Evolutionary conservation across 2,888 invertebrate genomes (phyloP).

Genomic region (Myathropa florea): DNA sequence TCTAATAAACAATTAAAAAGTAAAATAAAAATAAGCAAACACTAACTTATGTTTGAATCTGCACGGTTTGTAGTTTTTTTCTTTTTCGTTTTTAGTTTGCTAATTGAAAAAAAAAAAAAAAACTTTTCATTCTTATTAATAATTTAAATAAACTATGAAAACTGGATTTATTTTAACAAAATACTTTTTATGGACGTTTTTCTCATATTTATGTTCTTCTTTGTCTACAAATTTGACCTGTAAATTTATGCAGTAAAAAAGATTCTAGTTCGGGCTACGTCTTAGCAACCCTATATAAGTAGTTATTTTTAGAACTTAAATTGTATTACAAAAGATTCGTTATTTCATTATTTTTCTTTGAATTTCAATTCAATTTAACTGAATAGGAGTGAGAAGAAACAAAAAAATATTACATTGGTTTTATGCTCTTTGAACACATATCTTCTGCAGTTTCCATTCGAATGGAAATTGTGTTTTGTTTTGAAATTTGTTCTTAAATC

Average conservation of each 20-base stretch:
- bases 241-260: conserved; percentile 54
- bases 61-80: conserved; percentile 23
- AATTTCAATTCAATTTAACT: conserved; percentile 25
- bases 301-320: conserved; percentile 47
- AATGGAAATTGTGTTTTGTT: conserved; percentile 33
- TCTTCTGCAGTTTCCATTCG: conserved; percentile 21
- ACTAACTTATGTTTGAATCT: conserved; percentile 44
- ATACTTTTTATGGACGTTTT: conserved; percentile 69
- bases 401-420: conserved; percentile 64
- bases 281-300: conserved; percentile 38
- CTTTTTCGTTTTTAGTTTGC: conserved; percentile 24
- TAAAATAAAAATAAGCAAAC: conserved; percentile 47
- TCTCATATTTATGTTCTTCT: conserved; percentile 30
- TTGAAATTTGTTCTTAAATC: conserved; percentile 26
- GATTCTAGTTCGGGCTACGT: conserved; percentile 26
- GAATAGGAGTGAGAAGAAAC: conserved; percentile 30
- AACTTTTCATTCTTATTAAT: conserved; percentile 32
- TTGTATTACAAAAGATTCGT: conserved; percentile 33
- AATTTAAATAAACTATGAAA: conserved; percentile 58
- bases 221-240: conserved; percentile 36
- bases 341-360: conserved; percentile 2
- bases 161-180: conserved; percentile 66
- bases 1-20: conserved; percentile 32
- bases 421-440: conserved; percentile 67
- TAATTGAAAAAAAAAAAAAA: conserved; percentile 12